phyloP scores from a whole-genome alignment of 2,888 invertebrate species.

The Eumacrocentrus americanus region DNA sequence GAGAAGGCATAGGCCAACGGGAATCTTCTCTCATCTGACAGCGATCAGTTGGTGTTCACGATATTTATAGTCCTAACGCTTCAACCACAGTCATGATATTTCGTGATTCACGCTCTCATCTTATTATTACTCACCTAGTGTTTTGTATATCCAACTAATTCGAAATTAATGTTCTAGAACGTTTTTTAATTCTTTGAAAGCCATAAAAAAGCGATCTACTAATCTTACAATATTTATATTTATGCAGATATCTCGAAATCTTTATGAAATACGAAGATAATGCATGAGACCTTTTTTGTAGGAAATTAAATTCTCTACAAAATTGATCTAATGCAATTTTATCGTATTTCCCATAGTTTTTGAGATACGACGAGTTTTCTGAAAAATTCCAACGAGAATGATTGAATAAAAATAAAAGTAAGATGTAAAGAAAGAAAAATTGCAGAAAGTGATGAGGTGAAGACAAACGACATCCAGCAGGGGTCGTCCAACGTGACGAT shows the following conservation, averaged over 20 bases:
- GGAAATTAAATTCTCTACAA: no score
- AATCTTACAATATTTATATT: no score
- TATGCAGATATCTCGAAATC: no score
- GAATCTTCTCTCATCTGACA: slow-evolving; percentile 40
- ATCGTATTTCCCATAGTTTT: no score
- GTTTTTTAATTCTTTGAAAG: no score
- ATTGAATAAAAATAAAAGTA: no score
- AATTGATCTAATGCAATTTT: no score
- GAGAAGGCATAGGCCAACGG: slow-evolving; percentile 37
- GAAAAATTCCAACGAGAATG: no score
- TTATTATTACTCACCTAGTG: slow-evolving; percentile 17
- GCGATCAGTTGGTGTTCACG: slow-evolving; percentile 38
- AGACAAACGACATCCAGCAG: slow-evolving; percentile 14
- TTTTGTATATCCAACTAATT: background rate
- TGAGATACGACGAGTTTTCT: no score
- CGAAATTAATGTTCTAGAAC: background rate
- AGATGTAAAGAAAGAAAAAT: background rate
- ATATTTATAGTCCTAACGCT: slow-evolving; percentile 37
- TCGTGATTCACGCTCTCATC: slow-evolving; percentile 38
- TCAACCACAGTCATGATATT: slow-evolving; percentile 39
- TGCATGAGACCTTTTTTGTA: no score
- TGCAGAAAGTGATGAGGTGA: slow-evolving; percentile 15
- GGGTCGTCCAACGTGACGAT: slow-evolving; percentile 1
- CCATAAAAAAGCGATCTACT: no score
- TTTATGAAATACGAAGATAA: no score